phyloP scores from a whole-genome alignment of 1,140 invertebrate species.

The Drosophila eugracilis region DNA sequence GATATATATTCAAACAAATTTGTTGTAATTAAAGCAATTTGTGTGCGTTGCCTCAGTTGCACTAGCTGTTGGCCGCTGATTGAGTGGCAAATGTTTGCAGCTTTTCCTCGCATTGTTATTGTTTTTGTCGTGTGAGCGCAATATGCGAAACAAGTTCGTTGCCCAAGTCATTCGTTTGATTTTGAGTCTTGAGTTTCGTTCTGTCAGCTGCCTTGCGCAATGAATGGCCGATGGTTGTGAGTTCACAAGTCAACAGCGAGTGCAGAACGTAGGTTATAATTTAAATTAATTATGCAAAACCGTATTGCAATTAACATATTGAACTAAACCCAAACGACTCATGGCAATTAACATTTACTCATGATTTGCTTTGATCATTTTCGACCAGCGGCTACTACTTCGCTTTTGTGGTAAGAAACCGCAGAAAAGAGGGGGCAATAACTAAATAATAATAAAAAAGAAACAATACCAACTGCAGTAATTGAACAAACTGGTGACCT shows the following conservation, averaged over 20 bases:
- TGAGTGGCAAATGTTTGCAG: conserved; percentile 75
- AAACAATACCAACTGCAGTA: conserved; percentile 31
- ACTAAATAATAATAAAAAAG: conserved; percentile 1
- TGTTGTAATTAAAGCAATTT: conserved; percentile 82
- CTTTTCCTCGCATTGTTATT: conserved; percentile 27
- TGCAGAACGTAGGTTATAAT: conserved; percentile 55
- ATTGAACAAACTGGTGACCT: conserved; percentile 55
- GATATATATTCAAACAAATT: conserved; percentile 76
- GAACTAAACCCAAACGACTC: conserved; percentile 25
- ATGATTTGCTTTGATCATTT: conserved; percentile 41
- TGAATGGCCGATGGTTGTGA: conserved; percentile 25
- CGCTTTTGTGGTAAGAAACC: conserved; percentile 40
- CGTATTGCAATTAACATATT: conserved; percentile 53
- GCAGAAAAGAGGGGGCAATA: conserved; percentile 18
- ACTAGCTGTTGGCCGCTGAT: conserved; percentile 62
- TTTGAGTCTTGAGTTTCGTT: conserved; percentile 63
- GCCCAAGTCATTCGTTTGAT: conserved; percentile 66
- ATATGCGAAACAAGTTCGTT: conserved; percentile 76
- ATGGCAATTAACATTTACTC: conserved; percentile 56
- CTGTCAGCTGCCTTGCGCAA: conserved; percentile 66
- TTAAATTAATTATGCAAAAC: conserved; percentile 73
- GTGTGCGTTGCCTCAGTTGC: conserved; percentile 66
- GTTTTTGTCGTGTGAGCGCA: conserved; percentile 22
- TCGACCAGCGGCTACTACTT: conserved; percentile 38
- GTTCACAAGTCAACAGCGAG: conserved; percentile 53